Base-by-base conservation (phyloP, 1,140 invertebrate genomes). In the Danaus plexippus region DNA sequence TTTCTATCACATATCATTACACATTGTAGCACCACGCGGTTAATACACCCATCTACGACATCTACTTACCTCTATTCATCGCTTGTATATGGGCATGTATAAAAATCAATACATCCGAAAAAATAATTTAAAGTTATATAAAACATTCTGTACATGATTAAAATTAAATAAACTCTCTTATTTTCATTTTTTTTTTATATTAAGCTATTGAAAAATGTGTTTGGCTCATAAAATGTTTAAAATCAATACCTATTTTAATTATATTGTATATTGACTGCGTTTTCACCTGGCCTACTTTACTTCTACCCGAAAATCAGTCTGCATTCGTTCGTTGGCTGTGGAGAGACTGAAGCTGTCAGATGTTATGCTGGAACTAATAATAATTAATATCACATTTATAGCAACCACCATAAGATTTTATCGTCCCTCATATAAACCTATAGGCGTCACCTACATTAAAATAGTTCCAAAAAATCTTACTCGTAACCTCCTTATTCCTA, bases 101-200 rank as follows among this genome's bases (percentile, higher is more conserved):
- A 86, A 86, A 86, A 86, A 84, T 81, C 72, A 86, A 81, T 86
- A 84, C 77, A 84, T 86, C 83, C 84, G 83, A 84, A 86, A 32
- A 84, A 86, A 83, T 84, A 79, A 86, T 86, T 84, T 83, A 83
- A 81, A 68, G 68, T 79, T 67, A 83, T 83, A 85, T 85, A 85
- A 83, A 86, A 86, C 73, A 77, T 82, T 85, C 64, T 79, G 76
- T 86, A 83, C 77, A 75, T 72, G 70, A 80, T 84, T 83, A 81
- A 86, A 86, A 83, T 84, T 84, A 84, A 86, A 84, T 84, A 84
- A 80, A 81, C 73, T 84, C 80, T 86, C 80, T 86, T 86, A 83
- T 77, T 32, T 32, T 32, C 22, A 32, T 32, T 77, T 73, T 83
- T 82, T 15, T 80, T 74, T 77, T 63, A 69, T 73, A 51, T 59